These are phyloP conservation scores for Sebastes taczanowskii DNA, from an alignment of 2,797 vertebrate species.

Conservation along the genomic window DNA sequence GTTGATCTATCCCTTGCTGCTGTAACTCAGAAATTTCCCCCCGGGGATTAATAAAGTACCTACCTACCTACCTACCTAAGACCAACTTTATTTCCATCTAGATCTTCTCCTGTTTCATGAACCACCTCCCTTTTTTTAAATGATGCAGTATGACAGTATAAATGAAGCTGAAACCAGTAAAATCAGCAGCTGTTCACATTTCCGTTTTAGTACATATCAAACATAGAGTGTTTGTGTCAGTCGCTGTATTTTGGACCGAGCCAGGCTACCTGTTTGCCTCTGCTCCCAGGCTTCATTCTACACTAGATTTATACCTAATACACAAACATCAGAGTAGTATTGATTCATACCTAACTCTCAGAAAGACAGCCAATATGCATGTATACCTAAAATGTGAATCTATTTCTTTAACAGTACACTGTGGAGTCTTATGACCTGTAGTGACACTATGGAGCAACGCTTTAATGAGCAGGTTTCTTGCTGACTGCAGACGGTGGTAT, in stretches of 20 bases:
- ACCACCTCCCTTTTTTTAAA: neutral
- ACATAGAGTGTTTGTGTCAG: neutral
- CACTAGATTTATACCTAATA: too few species aligned
- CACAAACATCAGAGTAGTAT: too few species aligned
- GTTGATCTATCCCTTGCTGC: too few species aligned
- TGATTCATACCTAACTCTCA: neutral
- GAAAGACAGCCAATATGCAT: neutral
- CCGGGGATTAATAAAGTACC: too few species aligned
- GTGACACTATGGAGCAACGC: neutral
- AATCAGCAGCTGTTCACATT: neutral
- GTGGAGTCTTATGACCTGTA: neutral
- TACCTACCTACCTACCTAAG: neutral
- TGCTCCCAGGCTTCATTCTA: too few species aligned
- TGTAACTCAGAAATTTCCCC: too few species aligned
- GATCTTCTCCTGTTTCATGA: neutral
- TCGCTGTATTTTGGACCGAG: too few species aligned
- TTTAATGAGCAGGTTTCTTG: neutral
- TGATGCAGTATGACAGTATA: neutral
- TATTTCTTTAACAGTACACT: neutral
- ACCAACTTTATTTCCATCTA: neutral
- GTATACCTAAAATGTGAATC: too few species aligned
- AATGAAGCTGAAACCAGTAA: neutral
- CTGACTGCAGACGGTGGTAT: neutral
- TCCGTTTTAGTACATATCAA: neutral
- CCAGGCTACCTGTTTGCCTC: too few species aligned